Percentiles rank a stretch among this genome's conserved stretches.
Evolutionary conservation across 2,888 invertebrate genomes (phyloP).

Genomic region (Tuta absoluta): DNA sequence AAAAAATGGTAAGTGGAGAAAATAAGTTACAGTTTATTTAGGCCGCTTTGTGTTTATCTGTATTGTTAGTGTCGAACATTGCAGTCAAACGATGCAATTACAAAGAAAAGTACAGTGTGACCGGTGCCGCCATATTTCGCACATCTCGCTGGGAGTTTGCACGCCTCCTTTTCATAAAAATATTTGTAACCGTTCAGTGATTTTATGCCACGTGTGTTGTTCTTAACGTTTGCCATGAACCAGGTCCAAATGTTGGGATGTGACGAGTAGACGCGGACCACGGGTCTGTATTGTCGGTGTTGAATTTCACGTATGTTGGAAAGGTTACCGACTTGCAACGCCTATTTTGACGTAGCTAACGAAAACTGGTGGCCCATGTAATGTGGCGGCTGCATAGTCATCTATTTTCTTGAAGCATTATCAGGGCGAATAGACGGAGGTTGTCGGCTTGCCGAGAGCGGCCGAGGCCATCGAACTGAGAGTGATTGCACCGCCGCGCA

Average conservation of each 20-base stretch:
- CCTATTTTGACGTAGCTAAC: conserved; percentile 68
- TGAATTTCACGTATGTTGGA: conserved; percentile 74
- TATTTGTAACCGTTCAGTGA: conserved; percentile 77
- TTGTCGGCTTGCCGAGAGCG: conserved; percentile 36
- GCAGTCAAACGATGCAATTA: conserved; percentile 53
- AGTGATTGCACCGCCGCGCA: conserved; percentile 74
- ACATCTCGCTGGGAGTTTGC: conserved; percentile 72
- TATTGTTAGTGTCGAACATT: conserved; percentile 47
- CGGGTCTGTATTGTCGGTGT: conserved; percentile 59
- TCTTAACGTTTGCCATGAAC: conserved; percentile 45
- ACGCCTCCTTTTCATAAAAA: conserved; percentile 76
- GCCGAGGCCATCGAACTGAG: conserved; percentile 72
- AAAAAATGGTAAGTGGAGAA: conserved; percentile 79
- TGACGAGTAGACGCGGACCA: conserved; percentile 43
- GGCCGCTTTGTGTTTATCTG: conserved; percentile 57
- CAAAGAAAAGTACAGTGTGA: conserved; percentile 57
- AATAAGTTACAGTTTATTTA: conserved; percentile 65
- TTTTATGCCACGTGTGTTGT: conserved; percentile 78
- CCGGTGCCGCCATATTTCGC: conserved; percentile 82
- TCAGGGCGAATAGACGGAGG: conserved; percentile 30
- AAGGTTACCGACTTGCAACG: conserved; percentile 69
- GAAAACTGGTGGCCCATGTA: conserved; percentile 30
- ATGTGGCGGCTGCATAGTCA: conserved; percentile 35
- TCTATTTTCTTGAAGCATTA: conserved; percentile 37
- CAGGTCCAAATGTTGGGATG: conserved; percentile 39